Evolutionary conservation across 2,113 vertebrate genomes (phyloP), one percentile per base, ranked within the genome.

Genomic region (Neolamprologus toae): DNA sequence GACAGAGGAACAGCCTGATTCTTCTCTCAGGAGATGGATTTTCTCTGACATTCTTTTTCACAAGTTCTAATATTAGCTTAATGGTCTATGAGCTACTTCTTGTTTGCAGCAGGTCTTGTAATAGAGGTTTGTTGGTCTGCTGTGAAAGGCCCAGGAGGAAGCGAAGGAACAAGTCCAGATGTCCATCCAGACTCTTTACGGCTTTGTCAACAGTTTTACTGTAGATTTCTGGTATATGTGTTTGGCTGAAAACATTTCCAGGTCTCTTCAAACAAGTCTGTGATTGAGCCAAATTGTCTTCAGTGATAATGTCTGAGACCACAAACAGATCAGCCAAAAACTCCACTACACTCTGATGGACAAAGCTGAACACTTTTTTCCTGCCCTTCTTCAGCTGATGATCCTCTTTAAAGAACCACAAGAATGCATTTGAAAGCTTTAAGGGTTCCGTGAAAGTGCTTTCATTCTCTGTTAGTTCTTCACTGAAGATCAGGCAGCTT

Each of bases 111-210:
- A 93, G 49, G 9, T 86, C 79, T 61, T 9, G 28, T 3, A 93
- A 49, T 8, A 85, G 79, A 9, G 1, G 51, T 73, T 88, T 84
- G 35, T 93, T 93, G 55, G 53, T 80, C 33, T 83, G 42, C 54
- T 82, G 35, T 31, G 84, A 91, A 57, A 93, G 82, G 10, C 88
- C 90, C 5, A 91, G 35, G 17, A 92, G 91, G 66, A 92, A 92
- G 42, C 85, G 66, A 11, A 79, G 40, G 81, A 92, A 89, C 83
- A 90, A 54, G 80, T 92, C 89, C 26, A 61, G 14, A 31, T 61
- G 57, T 80, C 91, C 91, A 37, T 90, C 82, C 80, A 71, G 79
- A 90, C 89, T 87, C 11, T 71, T 14, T 26, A 90, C 3, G 68
- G 89, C 63, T 14, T 37, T 71, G 63, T 90, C 40, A 5, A 90